Percentiles rank a stretch among this genome's conserved stretches.
phyloP scores from a whole-genome alignment of 2,113 vertebrate genomes.

The Bettongia penicillata region DNA sequence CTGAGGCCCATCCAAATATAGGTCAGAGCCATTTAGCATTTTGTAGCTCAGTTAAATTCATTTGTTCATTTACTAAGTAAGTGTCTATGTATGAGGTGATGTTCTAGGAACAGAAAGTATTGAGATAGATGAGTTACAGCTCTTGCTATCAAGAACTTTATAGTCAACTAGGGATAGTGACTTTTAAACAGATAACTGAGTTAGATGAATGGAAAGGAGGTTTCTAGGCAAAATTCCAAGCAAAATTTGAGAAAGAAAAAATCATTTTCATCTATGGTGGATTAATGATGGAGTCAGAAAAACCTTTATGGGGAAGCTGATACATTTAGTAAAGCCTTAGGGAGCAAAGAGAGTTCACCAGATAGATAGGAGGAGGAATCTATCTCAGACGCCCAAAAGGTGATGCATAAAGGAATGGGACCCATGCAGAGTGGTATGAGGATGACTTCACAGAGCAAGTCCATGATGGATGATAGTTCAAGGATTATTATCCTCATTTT shows the following conservation, averaged over 20 bases:
- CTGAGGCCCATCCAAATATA: not conserved
- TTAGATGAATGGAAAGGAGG: not conserved
- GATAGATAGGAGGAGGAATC: not conserved
- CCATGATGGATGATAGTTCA: not conserved
- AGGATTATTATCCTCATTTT: not conserved
- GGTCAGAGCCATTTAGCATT: not conserved
- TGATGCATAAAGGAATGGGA: not conserved
- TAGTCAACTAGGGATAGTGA: too few species aligned
- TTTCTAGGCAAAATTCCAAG: not conserved
- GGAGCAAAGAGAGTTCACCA: not conserved
- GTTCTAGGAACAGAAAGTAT: not conserved
- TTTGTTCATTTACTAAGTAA: not conserved
- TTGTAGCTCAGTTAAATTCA: not conserved
- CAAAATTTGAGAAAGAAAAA: not conserved
- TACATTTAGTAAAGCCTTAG: not conserved
- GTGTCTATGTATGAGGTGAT: not conserved
- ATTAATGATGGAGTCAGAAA: not conserved
- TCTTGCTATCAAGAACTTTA: not conserved
- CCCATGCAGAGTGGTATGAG: not conserved
- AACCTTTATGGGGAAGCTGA: not conserved
- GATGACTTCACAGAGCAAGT: not conserved
- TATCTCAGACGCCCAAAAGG: not conserved
- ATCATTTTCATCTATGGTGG: not conserved
- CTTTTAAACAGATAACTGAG: not conserved
- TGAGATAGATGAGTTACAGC: not conserved